A percentile compares a stretch with the other conserved stretches of the same genome.
Conservation (phyloP, 53 echinoderm and acorn worm species). For the Arbacia lixula region DNA sequence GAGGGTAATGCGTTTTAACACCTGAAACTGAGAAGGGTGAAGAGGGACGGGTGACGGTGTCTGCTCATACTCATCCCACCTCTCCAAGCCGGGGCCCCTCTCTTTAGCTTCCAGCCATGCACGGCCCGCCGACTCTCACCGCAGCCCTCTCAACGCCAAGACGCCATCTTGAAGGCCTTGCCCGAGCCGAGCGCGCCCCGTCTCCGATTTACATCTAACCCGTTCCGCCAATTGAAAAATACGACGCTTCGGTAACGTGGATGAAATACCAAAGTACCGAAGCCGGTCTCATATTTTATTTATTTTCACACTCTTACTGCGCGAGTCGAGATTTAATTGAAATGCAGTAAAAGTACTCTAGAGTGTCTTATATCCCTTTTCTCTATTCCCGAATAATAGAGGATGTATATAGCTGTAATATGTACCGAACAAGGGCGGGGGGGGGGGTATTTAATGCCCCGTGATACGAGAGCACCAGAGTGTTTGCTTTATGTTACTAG, state of each 20-base stretch:
- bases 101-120: conserved; percentile 63
- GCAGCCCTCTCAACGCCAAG: conserved; percentile 29
- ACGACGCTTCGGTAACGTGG: conserved; percentile 59
- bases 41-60: conserved; percentile 58
- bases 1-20: conserved; percentile 60
- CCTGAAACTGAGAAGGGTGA: conserved; percentile 57
- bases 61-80: conserved; percentile 47
- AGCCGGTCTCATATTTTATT: conserved; percentile 61
- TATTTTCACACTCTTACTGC: conserved; percentile 54
- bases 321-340: conserved; percentile 56
- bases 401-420: conserved; percentile 43
- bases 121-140: conserved; percentile 53
- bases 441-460: conserved; percentile 37
- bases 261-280: conserved; percentile 60
- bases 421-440: conserved; percentile 16
- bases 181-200: conserved; percentile 2
- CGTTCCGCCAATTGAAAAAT: conserved; percentile 58
- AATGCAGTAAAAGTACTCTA: conserved; percentile 44
- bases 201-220: conserved; percentile 62
- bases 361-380: conserved; percentile 50
- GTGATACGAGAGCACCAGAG: conserved; percentile 21
- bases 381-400: conserved; percentile 24
- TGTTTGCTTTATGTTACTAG: conserved; percentile 57
- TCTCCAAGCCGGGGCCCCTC: conserved; percentile 43
- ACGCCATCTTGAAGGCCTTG: conserved; percentile 52